Evolutionary conservation across 2,888 invertebrate species (phyloP).

Genomic region (Toxonevra muliebris): DNA sequence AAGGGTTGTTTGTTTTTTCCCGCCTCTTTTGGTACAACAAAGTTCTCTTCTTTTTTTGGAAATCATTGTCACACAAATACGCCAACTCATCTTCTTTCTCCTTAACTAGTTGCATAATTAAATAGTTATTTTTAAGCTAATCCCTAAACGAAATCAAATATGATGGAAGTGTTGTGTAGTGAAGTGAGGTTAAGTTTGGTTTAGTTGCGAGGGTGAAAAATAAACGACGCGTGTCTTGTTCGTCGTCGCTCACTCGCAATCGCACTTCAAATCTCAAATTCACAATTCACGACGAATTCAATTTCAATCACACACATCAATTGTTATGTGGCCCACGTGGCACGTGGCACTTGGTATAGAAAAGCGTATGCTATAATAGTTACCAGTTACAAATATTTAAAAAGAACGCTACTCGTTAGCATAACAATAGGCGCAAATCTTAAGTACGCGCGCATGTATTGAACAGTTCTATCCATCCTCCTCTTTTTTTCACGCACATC

Average conservation of each 20-base stretch:
- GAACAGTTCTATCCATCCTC: too few relatives aligned
- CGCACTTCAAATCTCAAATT: slow-evolving; percentile 15
- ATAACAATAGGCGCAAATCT: slow-evolving; percentile 48
- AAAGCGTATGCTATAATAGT: slow-evolving; percentile 8
- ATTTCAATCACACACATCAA: slow-evolving; percentile 53
- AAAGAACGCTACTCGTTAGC: slow-evolving; percentile 47
- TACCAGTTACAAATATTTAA: slow-evolving; percentile 26
- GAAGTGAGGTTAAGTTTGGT: slow-evolving; percentile 17
- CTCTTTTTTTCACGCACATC: too few relatives aligned
- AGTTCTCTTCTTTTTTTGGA: too few relatives aligned
- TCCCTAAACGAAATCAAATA: slow-evolving; percentile 34
- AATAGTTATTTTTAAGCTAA: slow-evolving; percentile 55
- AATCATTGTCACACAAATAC: slow-evolving; percentile 1
- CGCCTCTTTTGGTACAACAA: too few relatives aligned
- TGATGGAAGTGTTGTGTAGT: not conserved
- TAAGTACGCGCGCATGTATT: slow-evolving; percentile 6
- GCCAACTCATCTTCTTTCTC: slow-evolving; percentile 35
- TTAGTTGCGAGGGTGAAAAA: slow-evolving; percentile 22
- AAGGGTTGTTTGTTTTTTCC: not conserved
- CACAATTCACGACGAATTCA: slow-evolving; percentile 50
- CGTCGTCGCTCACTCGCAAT: slow-evolving; percentile 1
- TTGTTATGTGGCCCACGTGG: slow-evolving; percentile 13
- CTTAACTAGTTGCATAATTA: slow-evolving; percentile 59
- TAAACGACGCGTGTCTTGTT: slow-evolving; percentile 33
- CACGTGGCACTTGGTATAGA: slow-evolving; percentile 17